Conservation (phyloP, 2,797 vertebrate species). For the Poecile montanus region DNA sequence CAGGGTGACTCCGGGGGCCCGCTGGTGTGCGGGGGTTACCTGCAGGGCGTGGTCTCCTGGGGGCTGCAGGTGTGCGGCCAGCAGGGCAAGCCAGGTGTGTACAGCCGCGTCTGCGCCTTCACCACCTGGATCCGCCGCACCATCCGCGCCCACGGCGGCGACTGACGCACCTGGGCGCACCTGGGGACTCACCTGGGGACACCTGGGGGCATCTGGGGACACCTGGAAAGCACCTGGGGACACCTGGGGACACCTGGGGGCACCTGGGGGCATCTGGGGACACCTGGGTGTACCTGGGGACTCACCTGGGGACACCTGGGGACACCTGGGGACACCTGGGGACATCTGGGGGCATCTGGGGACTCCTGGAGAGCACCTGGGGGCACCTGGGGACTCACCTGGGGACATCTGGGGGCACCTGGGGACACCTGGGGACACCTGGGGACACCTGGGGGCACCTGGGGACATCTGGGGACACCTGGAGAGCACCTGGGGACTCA, state of each 20-base stretch:
- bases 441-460: too few relatives aligned
- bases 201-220: background rate
- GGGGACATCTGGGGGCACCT: too few relatives aligned
- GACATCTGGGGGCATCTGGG: too few relatives aligned
- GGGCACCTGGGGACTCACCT: too few relatives aligned
- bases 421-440: too few relatives aligned
- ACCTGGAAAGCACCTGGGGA: background rate
- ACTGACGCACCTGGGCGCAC: background rate
- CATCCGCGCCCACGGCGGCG: background rate
- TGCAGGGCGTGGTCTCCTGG: background rate
- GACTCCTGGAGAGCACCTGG: too few relatives aligned
- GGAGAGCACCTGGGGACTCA: too few relatives aligned
- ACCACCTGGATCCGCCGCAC: background rate
- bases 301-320: too few relatives aligned
- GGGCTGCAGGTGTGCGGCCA: background rate
- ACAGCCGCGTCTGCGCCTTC: background rate
- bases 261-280: too few relatives aligned
- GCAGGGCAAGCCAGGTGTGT: background rate
- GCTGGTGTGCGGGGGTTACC: background rate
- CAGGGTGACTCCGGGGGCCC: background rate
- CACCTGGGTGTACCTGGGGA: too few relatives aligned
- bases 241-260: background rate
- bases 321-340: too few relatives aligned
- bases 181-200: background rate
- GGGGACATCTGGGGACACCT: too few relatives aligned